Evolutionary conservation across 2,888 invertebrate species (phyloP), one percentile per base, ranked within the genome.

Genomic region (Selenia dentaria): DNA sequence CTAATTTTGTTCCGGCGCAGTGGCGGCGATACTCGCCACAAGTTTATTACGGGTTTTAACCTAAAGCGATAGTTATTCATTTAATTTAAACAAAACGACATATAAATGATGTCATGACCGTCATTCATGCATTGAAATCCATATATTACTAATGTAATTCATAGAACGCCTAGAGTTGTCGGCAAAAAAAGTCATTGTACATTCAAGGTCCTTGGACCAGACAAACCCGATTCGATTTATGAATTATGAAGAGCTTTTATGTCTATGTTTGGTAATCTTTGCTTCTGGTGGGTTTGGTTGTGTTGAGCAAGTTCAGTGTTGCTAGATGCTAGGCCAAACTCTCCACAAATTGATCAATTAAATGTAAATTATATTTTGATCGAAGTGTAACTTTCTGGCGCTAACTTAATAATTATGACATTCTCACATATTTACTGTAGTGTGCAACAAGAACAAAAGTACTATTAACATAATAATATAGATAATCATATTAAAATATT

Each of bases 41-140:
- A n/a, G n/a, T n/a, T n/a, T n/a, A n/a, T n/a, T n/a, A n/a, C n/a
- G n/a, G n/a, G n/a, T n/a, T n/a, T n/a, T n/a, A n/a, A n/a, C n/a
- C n/a, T n/a, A n/a, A n/a, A n/a, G n/a, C n/a, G n/a, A n/a, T n/a
- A n/a, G n/a, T n/a, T n/a, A n/a, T n/a, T n/a, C n/a, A n/a, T n/a
- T n/a, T n/a, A n/a, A n/a, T n/a, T n/a, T 3, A 16, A 16, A 2
- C 16, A 16, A 16, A 16, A 16, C 2, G 16, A 16, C 35, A 11
- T 29, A 6, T n/a, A n/a, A 37, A 46, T 56, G 48, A 57, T 54
- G 57, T 53, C 57, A 54, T 35, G 38, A 13, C 29, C 37, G 31
- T 44, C 37, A 40, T 34, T 50, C 37, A 37, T 28, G 14, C 27
- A 44, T 41, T 9, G 29, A 41, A 44, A 36, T 40, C 16, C 33